A percentile compares a stretch with the other conserved stretches of the same genome.
Conservation (phyloP, 2,797 vertebrate genomes). For the Hylomyscus alleni region DNA sequence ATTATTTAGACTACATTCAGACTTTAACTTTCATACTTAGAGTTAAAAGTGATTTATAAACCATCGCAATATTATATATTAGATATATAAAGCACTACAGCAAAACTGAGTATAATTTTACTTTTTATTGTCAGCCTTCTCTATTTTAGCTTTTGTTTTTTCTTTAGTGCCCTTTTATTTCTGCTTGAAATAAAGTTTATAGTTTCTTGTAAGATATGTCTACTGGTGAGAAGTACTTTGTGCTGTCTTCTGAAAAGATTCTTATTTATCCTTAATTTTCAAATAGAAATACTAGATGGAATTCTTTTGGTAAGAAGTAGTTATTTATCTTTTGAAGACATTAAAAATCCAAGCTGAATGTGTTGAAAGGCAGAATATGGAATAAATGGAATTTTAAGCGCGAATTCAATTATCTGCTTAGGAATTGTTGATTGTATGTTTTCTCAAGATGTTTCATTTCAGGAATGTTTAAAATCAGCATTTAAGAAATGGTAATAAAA, state of each 20-base stretch:
- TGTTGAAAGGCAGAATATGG: background rate
- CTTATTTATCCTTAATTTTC: background rate
- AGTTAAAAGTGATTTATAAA: background rate
- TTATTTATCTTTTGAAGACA: background rate
- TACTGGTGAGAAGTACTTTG: background rate
- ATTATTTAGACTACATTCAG: background rate
- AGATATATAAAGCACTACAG: background rate
- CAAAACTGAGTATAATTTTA: background rate
- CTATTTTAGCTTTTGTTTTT: background rate
- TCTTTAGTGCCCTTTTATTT: background rate
- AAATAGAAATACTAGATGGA: background rate
- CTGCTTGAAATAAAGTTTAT: background rate
- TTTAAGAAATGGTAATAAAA: background rate
- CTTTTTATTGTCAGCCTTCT: background rate
- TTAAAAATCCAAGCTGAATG: background rate
- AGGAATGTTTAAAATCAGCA: background rate
- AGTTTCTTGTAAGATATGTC: background rate
- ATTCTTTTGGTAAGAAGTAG: background rate
- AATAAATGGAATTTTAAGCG: background rate
- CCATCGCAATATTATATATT: background rate
- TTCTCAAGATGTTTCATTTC: background rate
- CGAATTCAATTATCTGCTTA: background rate
- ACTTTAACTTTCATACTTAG: background rate
- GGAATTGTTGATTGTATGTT: background rate
- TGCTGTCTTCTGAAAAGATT: background rate